These are phyloP conservation scores for Scrobipalpa atriplicella DNA, from an alignment of 2,888 invertebrate genomes.

Conservation along the genomic window DNA sequence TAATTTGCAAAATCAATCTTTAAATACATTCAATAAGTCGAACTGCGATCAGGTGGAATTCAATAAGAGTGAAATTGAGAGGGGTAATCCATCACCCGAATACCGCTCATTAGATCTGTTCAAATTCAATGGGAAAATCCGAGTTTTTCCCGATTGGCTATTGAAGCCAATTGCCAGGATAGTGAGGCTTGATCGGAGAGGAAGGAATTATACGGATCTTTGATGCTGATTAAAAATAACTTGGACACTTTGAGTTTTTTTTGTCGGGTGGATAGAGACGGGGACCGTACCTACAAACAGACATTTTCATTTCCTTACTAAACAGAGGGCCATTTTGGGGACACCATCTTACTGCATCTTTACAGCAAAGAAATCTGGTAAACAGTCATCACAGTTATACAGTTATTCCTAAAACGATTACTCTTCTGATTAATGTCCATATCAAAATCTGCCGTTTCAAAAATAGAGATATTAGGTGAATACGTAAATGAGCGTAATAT, in stretches of 20 bases:
- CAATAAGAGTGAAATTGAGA: constrained; percentile 65
- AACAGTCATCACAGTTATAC: no score
- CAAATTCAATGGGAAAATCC: constrained; percentile 65
- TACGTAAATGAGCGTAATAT: constrained; percentile 35
- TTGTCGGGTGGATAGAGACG: no score
- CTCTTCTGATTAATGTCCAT: no score
- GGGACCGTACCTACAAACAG: no score
- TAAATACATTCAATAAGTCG: constrained; percentile 17
- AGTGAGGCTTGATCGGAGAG: not conserved
- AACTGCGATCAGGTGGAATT: constrained; percentile 43
- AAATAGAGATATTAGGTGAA: constrained; percentile 1
- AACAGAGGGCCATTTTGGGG: no score
- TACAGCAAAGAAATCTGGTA: no score
- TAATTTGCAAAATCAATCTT: not conserved
- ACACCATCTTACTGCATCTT: no score
- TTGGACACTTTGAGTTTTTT: not conserved
- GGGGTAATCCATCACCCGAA: constrained; percentile 60
- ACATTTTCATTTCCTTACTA: no score
- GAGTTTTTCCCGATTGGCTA: constrained; percentile 54
- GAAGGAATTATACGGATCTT: not conserved
- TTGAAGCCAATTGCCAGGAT: constrained; percentile 50
- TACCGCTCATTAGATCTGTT: constrained; percentile 68
- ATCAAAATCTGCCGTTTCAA: not conserved
- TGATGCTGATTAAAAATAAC: no score
- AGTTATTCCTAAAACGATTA: no score